Evolutionary conservation across 2,797 vertebrate genomes (phyloP), one percentile per base, ranked within the genome.

Genomic region (Micrastur ruficollis): DNA sequence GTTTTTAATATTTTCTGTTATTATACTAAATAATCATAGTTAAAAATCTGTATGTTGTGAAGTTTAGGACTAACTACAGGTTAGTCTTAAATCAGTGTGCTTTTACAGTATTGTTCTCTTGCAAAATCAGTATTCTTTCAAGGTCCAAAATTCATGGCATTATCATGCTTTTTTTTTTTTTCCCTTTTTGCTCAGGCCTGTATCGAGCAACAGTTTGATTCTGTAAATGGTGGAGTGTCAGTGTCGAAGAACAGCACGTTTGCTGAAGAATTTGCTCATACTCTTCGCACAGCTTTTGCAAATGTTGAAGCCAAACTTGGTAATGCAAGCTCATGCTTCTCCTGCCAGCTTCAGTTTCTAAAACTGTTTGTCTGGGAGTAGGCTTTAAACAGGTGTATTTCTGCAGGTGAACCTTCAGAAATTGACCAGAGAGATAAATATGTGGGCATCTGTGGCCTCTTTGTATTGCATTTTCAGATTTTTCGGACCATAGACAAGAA

Each of bases 381-480:
- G 49, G 89, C 75, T 92, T 97, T 42, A 94, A 71, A 65, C 84
- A 17, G 8, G 11, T 96, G 17, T 94, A 34, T 94, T 95, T 70
- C 58, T 93, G 84, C 95, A 99, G 99, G 99, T 59, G 99, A 99
- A 96, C 99, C 99, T 66, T 99, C 99, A 86, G 99, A 99, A 98
- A 99, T 99, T 80, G 99, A 99, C 97, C 99, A 99, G 98, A 98
- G 99, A 96, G 99, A 99, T 93, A 99, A 99, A 94, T 99, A 99
- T 1, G 98, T 99, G 46, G 98, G 98, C 3, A 97, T 99, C 80
- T 99, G 99, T 94, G 98, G 99, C 44, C 99, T 99, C 42, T 99
- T 99, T 88, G 99, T 99, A 29, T 98, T 99, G 91, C 99, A 99
- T 97, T 99, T 99, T 97, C 99, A 99, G 73, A 99, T 99, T 97